A percentile compares a stretch with the other conserved stretches of the same genome.
Conservation (phyloP, 2,888 invertebrate genomes). For the Cosmia trapezina region DNA sequence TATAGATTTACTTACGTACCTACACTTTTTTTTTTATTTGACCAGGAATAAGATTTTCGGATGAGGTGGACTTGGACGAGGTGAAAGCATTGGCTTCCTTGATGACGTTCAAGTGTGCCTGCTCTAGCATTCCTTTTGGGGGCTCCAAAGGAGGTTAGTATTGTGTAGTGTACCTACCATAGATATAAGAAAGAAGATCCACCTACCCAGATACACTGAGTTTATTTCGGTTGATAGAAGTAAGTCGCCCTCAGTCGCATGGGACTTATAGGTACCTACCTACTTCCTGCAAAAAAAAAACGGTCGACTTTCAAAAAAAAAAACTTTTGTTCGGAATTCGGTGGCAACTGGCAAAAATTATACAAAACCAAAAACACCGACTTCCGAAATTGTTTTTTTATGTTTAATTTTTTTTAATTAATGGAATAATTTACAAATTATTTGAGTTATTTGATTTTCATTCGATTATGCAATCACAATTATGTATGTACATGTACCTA, state of each 20-base stretch:
- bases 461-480: no score
- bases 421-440: no score
- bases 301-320: not conserved
- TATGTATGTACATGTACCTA: no score
- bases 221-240: not conserved
- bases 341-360: no score
- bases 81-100: conserved; percentile 95
- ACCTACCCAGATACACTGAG: not conserved
- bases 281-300: not conserved
- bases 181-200: no score
- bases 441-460: no score
- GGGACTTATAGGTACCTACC: no score
- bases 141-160: conserved; percentile 91
- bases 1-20: not conserved
- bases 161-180: not conserved
- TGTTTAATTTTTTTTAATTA: no score
- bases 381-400: no score
- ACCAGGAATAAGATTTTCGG: conserved; percentile 92
- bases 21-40: not conserved
- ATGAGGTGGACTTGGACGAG: conserved; percentile 93
- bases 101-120: conserved; percentile 96
- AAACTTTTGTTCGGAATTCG: no score
- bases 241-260: not conserved
- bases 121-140: conserved; percentile 95
- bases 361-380: no score